Evolutionary conservation across 2,113 vertebrate species (phyloP).

Genomic region (Cephalophus harveyi): DNA sequence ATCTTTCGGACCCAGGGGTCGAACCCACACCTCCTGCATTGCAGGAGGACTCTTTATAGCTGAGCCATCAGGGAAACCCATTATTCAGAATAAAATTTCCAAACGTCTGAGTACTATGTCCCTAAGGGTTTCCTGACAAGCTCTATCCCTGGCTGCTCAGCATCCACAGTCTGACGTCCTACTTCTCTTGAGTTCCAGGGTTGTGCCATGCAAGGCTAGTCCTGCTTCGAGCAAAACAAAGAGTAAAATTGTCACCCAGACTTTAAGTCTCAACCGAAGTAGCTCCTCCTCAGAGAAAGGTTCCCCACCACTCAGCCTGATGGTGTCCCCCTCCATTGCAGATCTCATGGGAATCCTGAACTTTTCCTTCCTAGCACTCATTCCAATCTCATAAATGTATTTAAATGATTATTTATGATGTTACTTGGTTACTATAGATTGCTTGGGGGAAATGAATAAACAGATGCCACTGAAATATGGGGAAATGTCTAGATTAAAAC

Average conservation of each 20-base stretch:
- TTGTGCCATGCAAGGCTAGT: neutral
- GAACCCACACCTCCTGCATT: fast-evolving
- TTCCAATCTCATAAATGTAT: neutral
- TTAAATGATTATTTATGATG: neutral
- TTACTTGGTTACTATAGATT: neutral
- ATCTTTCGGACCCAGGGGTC: neutral
- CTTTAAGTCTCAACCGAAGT: neutral
- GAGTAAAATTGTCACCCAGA: neutral
- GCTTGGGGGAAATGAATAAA: neutral
- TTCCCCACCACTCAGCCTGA: neutral
- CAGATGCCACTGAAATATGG: neutral
- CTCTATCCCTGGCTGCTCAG: neutral
- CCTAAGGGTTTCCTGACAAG: neutral
- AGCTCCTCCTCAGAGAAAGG: neutral
- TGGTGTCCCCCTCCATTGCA: neutral
- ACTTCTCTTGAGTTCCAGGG: neutral
- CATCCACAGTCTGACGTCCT: neutral
- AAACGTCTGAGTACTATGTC: neutral
- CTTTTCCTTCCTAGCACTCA: neutral
- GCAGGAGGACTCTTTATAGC: neutral
- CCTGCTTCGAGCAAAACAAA: neutral
- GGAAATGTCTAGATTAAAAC: neutral
- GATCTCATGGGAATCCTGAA: neutral
- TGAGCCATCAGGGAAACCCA: neutral
- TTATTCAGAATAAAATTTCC: neutral